Conservation (phyloP, 2,113 vertebrate species). For the Sinocyclocheilus maitianheensis region DNA sequence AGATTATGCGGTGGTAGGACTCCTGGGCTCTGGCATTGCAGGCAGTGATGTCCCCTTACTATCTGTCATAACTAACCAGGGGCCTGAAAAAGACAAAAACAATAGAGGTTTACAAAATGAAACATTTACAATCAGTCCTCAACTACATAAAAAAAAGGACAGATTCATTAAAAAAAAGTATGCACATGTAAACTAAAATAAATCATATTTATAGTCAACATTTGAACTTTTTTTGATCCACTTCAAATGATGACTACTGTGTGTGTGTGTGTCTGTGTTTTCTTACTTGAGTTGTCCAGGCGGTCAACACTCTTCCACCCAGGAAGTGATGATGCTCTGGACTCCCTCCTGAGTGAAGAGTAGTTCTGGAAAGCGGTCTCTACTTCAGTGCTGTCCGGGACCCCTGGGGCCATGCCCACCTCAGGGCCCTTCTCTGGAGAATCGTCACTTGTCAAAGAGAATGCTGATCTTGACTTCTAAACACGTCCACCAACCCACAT, state of each 20-base stretch:
- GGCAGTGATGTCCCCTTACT: conserved; percentile 83
- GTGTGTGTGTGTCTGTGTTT: conserved; percentile 31
- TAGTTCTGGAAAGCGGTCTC: conserved; percentile 71
- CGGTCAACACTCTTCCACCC: conserved; percentile 82
- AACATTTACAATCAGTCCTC: neutral
- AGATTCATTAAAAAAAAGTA: too few relatives aligned
- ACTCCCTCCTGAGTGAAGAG: conserved; percentile 80
- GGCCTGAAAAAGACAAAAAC: conserved; percentile 51
- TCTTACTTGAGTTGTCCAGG: conserved; percentile 84
- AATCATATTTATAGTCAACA: too few relatives aligned
- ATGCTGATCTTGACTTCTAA: conserved; percentile 72
- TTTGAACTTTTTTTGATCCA: too few relatives aligned
- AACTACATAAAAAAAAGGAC: neutral
- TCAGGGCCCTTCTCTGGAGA: conserved; percentile 47
- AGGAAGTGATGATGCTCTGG: conserved; percentile 68
- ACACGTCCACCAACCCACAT: conserved; percentile 34
- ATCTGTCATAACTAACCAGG: conserved; percentile 73
- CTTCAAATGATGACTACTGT: too few relatives aligned
- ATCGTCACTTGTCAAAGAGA: conserved; percentile 64
- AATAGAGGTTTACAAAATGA: neutral
- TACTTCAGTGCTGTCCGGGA: conserved; percentile 57
- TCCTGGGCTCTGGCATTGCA: conserved; percentile 81
- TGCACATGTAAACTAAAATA: too few relatives aligned
- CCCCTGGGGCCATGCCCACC: conserved; percentile 27
- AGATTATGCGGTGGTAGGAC: conserved; percentile 84